phyloP scores from a whole-genome alignment of 2,888 invertebrate species.

The Pterostichus niger region DNA sequence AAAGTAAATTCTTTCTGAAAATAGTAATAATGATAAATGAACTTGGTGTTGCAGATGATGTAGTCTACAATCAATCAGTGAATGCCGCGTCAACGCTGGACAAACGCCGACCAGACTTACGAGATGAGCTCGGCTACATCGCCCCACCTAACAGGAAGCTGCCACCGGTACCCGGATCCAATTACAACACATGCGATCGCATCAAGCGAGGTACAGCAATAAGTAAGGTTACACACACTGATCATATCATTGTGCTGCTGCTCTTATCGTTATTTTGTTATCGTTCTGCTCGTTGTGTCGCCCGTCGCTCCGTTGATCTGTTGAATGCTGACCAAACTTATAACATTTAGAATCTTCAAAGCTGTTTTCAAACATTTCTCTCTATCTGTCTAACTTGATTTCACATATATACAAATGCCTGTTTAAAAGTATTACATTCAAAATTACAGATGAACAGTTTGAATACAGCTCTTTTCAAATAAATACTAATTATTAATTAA shows the following conservation, averaged over 20 bases:
- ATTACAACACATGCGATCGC: slow-evolving; percentile 95
- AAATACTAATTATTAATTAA: neutral
- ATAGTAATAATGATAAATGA: slow-evolving; percentile 76
- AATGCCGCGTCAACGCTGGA: slow-evolving; percentile 85
- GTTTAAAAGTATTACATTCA: too few species aligned
- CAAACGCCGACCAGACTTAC: slow-evolving; percentile 89
- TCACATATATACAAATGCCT: too few species aligned
- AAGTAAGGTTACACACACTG: slow-evolving; percentile 83
- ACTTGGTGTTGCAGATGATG: slow-evolving; percentile 85
- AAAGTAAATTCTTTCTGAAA: too few species aligned
- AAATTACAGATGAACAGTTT: neutral
- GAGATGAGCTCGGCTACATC: slow-evolving; percentile 95
- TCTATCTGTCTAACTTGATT: too few species aligned
- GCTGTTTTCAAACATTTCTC: slow-evolving; percentile 15
- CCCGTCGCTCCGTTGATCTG: slow-evolving; percentile 68
- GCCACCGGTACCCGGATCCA: slow-evolving; percentile 94
- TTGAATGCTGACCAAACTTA: slow-evolving; percentile 30
- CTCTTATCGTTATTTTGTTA: slow-evolving; percentile 30
- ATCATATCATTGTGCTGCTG: slow-evolving; percentile 57
- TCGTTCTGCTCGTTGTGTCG: slow-evolving; percentile 51
- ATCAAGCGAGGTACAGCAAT: slow-evolving; percentile 96
- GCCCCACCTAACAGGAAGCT: slow-evolving; percentile 95
- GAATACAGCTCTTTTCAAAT: slow-evolving; percentile 13
- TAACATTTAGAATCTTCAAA: neutral
- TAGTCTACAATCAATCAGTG: slow-evolving; percentile 93